phyloP scores from a whole-genome alignment of 2,113 vertebrate genomes.

The Forbesichthys agassizii region DNA sequence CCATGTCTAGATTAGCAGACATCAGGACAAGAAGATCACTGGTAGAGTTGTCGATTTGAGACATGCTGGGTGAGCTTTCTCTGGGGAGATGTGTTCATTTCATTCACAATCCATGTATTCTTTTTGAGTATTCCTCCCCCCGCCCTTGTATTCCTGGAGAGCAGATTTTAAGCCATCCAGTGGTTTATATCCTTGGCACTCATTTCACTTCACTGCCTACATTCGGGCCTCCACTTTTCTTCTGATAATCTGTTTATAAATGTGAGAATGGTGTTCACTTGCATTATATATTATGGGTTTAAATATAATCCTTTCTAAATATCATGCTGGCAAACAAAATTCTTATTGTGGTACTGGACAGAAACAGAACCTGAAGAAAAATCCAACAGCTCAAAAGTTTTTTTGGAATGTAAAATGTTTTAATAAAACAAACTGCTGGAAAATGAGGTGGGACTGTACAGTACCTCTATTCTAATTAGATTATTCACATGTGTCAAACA shows the following conservation, averaged over 20 bases:
- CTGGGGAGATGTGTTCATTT: neutral
- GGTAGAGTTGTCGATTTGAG: conserved; percentile 36
- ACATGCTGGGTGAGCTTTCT: conserved; percentile 13
- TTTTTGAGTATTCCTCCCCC: neutral
- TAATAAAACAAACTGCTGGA: conserved; percentile 13
- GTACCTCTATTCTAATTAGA: conserved; percentile 16
- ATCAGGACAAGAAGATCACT: conserved; percentile 5
- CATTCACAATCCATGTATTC: neutral
- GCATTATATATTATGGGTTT: conserved; percentile 15
- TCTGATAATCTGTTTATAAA: conserved; percentile 57
- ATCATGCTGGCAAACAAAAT: conserved; percentile 57
- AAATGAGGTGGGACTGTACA: neutral
- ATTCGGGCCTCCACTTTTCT: conserved; percentile 36
- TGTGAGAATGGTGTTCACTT: conserved; percentile 58
- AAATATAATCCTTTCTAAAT: conserved; percentile 43
- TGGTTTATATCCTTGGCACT: conserved; percentile 36
- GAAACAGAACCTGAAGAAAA: conserved; percentile 39
- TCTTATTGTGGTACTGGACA: conserved; percentile 50
- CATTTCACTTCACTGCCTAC: conserved; percentile 20
- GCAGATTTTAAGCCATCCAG: conserved; percentile 17
- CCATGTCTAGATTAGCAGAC: conserved; percentile 18
- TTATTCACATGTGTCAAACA: neutral
- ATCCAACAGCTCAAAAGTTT: conserved; percentile 40
- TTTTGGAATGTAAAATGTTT: conserved; percentile 50
- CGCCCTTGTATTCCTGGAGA: conserved; percentile 5